phyloP scores from a whole-genome alignment of 2,888 invertebrate species.

The Scaptomyza flava region DNA sequence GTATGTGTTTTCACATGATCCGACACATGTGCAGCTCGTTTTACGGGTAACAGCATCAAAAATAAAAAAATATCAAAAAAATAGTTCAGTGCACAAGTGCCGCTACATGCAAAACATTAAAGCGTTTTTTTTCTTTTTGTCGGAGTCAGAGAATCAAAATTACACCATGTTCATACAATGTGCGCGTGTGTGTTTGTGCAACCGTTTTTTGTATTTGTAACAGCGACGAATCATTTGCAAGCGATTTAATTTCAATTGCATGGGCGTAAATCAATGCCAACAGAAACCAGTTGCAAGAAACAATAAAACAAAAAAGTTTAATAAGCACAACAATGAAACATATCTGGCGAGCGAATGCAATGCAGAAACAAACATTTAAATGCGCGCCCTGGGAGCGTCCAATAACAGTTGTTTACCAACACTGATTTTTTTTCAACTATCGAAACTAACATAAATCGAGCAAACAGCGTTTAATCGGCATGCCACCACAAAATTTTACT shows the following conservation, averaged over 20 bases:
- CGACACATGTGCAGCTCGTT: slow-evolving; percentile 46
- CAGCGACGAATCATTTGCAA: slow-evolving; percentile 70
- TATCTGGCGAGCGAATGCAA: background rate
- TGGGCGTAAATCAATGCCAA: slow-evolving; percentile 71
- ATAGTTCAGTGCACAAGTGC: slow-evolving; percentile 50
- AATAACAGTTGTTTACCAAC: background rate
- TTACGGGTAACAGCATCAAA: slow-evolving; percentile 25
- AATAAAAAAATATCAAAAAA: slow-evolving; percentile 20
- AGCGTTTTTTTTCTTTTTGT: slow-evolving; percentile 28
- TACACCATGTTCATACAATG: slow-evolving; percentile 44
- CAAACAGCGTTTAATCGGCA: slow-evolving; percentile 1
- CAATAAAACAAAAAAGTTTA: slow-evolving; percentile 7
- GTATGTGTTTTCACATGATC: slow-evolving; percentile 35
- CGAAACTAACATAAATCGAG: slow-evolving; percentile 16
- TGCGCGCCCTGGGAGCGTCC: slow-evolving; percentile 6
- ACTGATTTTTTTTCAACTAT: slow-evolving; percentile 21
- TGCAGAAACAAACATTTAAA: slow-evolving; percentile 10
- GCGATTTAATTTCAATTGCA: slow-evolving; percentile 77
- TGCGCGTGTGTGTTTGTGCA: slow-evolving; percentile 29
- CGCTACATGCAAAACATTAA: slow-evolving; percentile 64
- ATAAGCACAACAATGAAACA: background rate
- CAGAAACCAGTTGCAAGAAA: slow-evolving; percentile 43
- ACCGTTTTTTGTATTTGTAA: slow-evolving; percentile 11
- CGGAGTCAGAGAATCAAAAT: slow-evolving; percentile 56
- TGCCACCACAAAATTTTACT: slow-evolving; percentile 24